Conservation (phyloP, 2,888 invertebrate species). For the Dolichopus griseipennis region DNA sequence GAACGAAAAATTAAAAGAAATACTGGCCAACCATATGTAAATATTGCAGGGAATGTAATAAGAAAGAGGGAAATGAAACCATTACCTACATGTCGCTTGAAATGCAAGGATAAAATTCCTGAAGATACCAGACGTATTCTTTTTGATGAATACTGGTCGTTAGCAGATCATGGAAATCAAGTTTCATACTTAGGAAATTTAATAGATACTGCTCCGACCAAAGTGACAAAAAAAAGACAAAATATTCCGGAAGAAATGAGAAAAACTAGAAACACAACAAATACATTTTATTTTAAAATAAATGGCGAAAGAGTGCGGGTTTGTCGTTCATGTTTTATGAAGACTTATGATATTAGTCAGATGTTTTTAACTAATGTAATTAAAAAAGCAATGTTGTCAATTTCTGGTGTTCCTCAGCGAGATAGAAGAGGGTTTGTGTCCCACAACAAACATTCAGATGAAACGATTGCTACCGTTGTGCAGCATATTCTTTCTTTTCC, state of each 20-base stretch:
- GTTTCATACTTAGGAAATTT: slow-evolving; percentile 5
- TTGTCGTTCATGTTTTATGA: slow-evolving; percentile 6
- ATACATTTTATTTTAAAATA: background rate
- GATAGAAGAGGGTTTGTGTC: background rate
- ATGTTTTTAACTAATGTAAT: slow-evolving; percentile 5
- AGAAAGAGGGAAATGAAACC: background rate
- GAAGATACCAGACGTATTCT: background rate
- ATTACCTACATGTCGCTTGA: background rate
- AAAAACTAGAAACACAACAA: slow-evolving; percentile 5
- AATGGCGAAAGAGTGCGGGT: background rate
- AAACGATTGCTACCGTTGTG: background rate
- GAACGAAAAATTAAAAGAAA: background rate
- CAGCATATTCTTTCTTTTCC: slow-evolving; percentile 7
- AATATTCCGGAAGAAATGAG: background rate
- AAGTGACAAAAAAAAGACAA: slow-evolving; percentile 2
- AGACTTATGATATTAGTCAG: background rate
- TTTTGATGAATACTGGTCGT: slow-evolving; percentile 5
- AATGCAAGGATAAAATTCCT: background rate
- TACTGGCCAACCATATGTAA: background rate
- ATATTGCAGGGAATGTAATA: background rate
- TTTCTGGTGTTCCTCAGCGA: background rate
- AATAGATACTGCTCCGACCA: background rate
- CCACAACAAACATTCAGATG: slow-evolving; percentile 5
- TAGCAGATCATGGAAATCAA: background rate
- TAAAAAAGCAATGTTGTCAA: background rate